phyloP scores from a whole-genome alignment of 2,797 vertebrate genomes.

The Apodemus agrarius region DNA sequence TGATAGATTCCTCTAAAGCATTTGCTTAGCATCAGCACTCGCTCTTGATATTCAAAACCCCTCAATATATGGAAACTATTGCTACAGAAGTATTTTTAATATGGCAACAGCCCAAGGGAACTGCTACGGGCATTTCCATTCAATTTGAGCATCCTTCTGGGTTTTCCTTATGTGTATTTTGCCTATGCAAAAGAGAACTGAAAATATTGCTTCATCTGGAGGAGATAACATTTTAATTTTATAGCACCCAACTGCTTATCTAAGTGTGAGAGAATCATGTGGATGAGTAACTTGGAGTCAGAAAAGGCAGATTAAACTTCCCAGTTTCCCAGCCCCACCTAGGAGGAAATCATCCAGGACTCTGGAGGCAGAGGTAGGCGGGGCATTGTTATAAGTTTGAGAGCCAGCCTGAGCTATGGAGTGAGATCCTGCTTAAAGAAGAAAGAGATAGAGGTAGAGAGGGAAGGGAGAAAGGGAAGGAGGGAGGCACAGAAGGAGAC shows the following conservation, averaged over 20 bases:
- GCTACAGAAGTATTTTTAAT: conserved; percentile 1
- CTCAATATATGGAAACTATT: conserved; percentile 3
- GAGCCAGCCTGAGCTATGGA: neutral
- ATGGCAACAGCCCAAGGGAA: neutral
- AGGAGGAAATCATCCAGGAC: neutral
- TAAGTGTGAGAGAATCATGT: neutral
- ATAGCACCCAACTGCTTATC: neutral
- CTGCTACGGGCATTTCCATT: neutral
- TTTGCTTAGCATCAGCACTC: neutral
- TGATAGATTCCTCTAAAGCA: neutral
- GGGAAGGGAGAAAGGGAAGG: neutral
- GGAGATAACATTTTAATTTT: conserved; percentile 46
- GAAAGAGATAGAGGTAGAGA: neutral
- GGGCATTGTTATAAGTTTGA: neutral
- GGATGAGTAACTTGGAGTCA: neutral
- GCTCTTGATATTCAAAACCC: conserved; percentile 29
- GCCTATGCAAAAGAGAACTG: conserved; percentile 49
- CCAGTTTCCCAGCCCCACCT: neutral
- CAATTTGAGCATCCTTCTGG: neutral
- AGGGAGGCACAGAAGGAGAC: neutral
- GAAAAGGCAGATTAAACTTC: neutral
- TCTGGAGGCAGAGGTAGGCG: neutral
- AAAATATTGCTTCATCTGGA: conserved; percentile 35
- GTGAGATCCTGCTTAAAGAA: neutral
- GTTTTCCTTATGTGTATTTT: conserved; percentile 29